A percentile compares a stretch with the other conserved stretches of the same genome.
Conservation (phyloP, 2,113 vertebrate species). For the Neodontobutis hainanensis region DNA sequence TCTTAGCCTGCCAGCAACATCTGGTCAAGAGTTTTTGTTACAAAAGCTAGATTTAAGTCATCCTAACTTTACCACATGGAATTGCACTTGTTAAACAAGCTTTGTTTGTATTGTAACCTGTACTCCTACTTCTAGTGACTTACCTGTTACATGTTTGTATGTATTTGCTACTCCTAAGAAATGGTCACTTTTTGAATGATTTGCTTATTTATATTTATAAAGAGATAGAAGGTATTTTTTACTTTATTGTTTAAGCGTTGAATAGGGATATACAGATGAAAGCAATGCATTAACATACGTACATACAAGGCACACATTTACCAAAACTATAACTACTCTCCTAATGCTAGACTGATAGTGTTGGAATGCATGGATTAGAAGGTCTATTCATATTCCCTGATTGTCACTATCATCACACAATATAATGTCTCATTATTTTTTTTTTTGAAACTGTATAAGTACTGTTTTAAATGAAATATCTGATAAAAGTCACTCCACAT, state of each 20-base stretch:
- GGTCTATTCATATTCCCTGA: background rate
- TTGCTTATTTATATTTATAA: slow-evolving; percentile 17
- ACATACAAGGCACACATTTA: background rate
- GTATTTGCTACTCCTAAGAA: slow-evolving; percentile 15
- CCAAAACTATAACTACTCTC: too few species aligned
- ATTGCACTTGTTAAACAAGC: slow-evolving; percentile 50
- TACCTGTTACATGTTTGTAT: slow-evolving; percentile 13
- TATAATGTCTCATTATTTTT: too few species aligned
- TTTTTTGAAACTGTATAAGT: too few species aligned
- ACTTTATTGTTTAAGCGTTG: background rate
- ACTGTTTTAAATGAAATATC: too few species aligned
- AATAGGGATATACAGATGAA: background rate
- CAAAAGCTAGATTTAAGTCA: slow-evolving; percentile 47
- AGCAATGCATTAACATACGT: background rate
- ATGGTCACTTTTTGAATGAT: slow-evolving; percentile 22
- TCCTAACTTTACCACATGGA: slow-evolving; percentile 41
- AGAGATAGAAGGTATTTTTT: slow-evolving; percentile 3
- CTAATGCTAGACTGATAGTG: too few species aligned
- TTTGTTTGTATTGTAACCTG: slow-evolving; percentile 48
- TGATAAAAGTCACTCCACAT: background rate
- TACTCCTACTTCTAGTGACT: slow-evolving; percentile 37
- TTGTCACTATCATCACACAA: background rate
- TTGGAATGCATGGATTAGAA: background rate
- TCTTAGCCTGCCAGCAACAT: slow-evolving; percentile 26
- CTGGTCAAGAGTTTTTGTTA: slow-evolving; percentile 45